Base-by-base conservation (phyloP, 2,797 vertebrate genomes). In the Danionella dracula region DNA sequence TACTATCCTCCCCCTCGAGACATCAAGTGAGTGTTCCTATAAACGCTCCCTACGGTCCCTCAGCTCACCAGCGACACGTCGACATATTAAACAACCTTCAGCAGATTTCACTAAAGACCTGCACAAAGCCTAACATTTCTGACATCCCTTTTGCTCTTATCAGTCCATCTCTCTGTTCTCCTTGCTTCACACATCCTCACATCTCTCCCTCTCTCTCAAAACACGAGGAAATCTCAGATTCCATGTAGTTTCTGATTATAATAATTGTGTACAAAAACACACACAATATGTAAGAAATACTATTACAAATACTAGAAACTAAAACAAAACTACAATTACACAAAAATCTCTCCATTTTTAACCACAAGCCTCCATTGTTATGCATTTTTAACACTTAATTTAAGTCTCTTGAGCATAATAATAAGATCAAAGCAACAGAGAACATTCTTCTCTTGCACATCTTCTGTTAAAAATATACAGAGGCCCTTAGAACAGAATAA, bases 1-100 rank as follows among this genome's bases (percentile, higher is more conserved):
- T 81, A 81, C 55, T 59, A 75, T 81, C 41, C 51, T 35, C 57
- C 64, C 64, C 48, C 38, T 58, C n/a, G 44, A 19, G 56, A 64
- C 62, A 45, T 62, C 61, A 66, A 29, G 53, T 21, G 34, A 2
- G 13, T 51, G 34, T 27, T 9, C 15, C 58, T 57, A 15, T 59
- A 75, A 75, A 71, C 21, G 27, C 45, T 68, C 68, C 64, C 73
- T 45, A 5, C 4, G 51, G 63, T 37, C 63, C 51, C 31, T 56
- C 51, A 16, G 41, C 63, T 55, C 37, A 56, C 41, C 20, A 27
- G 46, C 55, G 63, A 65, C 50, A 44, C 21, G 50, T 44, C 10
- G 29, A 46, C 19, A 55, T 56, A 66, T 48, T 56, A 56, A 60
- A 42, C 55, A 48, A 34, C 29, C 42, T 56, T 66, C 55, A 46